Conservation (phyloP, 2,797 vertebrate species). For the Sebastes melanostomus region DNA sequence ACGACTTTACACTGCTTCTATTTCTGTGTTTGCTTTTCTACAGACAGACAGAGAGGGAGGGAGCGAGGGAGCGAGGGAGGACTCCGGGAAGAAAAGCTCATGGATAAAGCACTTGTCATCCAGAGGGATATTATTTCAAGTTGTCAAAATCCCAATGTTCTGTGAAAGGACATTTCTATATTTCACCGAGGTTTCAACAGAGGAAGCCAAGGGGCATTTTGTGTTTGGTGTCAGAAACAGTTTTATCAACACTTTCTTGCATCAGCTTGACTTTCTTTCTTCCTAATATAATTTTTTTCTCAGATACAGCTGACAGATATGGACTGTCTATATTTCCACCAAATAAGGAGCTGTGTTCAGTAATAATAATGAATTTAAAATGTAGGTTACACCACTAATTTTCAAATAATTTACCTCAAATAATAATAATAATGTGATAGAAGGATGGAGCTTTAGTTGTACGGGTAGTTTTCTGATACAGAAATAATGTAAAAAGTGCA, state of each 20-base stretch:
- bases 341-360: not conserved
- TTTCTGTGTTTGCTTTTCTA: slow-evolving; percentile 13
- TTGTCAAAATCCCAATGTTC: slow-evolving; percentile 23
- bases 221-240: slow-evolving; percentile 50
- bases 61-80: not conserved
- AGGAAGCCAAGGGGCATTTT: slow-evolving; percentile 25
- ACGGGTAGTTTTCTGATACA: not conserved
- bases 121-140: slow-evolving; percentile 8
- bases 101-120: slow-evolving; percentile 29
- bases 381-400: not conserved
- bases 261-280: not conserved
- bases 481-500: not conserved
- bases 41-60: not conserved
- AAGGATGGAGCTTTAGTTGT: not conserved
- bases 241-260: slow-evolving; percentile 21
- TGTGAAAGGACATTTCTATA: slow-evolving; percentile 35
- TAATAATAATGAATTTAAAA: not conserved
- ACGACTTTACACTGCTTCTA: not conserved
- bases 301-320: slow-evolving; percentile 3
- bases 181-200: slow-evolving; percentile 43
- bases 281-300: not conserved
- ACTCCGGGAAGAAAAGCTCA: not conserved
- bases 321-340: not conserved
- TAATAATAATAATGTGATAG: too few relatives aligned
- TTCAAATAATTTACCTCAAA: not conserved